Conservation (phyloP, 1,140 invertebrate species). For the Tetranychus cinnabarinus region DNA sequence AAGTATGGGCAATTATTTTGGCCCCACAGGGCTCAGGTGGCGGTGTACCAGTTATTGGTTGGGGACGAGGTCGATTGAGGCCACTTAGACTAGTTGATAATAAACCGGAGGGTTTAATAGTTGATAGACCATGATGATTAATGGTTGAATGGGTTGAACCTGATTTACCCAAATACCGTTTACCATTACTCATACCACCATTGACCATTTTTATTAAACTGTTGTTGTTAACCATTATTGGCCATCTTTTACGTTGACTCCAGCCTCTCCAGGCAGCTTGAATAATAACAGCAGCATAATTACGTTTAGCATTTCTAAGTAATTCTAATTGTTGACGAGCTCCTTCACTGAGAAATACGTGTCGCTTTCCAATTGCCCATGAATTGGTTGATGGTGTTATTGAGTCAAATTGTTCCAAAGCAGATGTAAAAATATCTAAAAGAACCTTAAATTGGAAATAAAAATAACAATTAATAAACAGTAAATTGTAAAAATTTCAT, state of each 20-base stretch:
- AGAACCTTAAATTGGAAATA: conserved; percentile 3
- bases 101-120: not conserved
- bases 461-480: not conserved
- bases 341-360: conserved; percentile 79
- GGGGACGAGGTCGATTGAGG: conserved; percentile 40
- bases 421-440: conserved; percentile 29
- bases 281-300: conserved; percentile 44
- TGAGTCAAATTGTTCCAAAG: not conserved
- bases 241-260: conserved; percentile 41
- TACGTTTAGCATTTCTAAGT: conserved; percentile 43
- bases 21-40: conserved; percentile 49
- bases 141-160: not conserved
- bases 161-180: conserved; percentile 9
- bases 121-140: not conserved
- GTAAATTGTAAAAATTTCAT: not conserved
- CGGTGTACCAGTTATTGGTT: conserved; percentile 43
- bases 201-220: not conserved
- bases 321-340: conserved; percentile 67
- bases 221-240: conserved; percentile 15
- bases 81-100: not conserved
- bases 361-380: conserved; percentile 73
- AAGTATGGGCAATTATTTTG: conserved; percentile 66
- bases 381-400: conserved; percentile 31
- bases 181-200: conserved; percentile 16
- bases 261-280: conserved; percentile 53